Evolutionary conservation across 2,113 vertebrate species (phyloP), one percentile per base, ranked within the genome.

Genomic region (Silurus asotus): DNA sequence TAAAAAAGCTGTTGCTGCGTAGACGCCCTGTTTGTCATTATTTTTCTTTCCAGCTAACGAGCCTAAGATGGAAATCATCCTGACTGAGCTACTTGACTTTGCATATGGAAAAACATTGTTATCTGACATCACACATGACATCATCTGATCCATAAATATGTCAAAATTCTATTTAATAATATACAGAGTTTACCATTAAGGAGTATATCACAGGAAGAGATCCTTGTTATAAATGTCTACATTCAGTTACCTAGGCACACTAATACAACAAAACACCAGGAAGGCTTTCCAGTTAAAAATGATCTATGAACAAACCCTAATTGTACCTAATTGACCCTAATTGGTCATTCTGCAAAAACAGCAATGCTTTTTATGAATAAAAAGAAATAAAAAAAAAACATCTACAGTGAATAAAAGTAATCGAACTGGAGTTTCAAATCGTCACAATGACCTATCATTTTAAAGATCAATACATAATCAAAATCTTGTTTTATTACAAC

Each of bases 51-150:
- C 11, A 10, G 80, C 48, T 82, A 82, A 82, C 48, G 48, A 82
- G 59, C 61, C 53, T 65, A 65, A 82, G 1, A 82, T 82, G 61
- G 61, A 82, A 82, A 82, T 65, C 51, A 8, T 82, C 48, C 61
- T 51, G 45, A 82, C 78, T 62, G 78, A 81, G 58, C 28, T 81
- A 62, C 61, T 65, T 25, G n/a, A 82, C 61, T 82, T 82, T 82
- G 45, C 80, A 82, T 82, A 82, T 37, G 37, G 37, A 82, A 82
- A 82, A 82, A 65, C 80, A 51, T 8, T n/a, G 80, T 64, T 81
- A 64, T 59, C 5, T n/a, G 61, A 81, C 80, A 53, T 65, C 80
- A 81, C 23, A 82, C 80, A 25, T 65, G 80, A 82, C 61, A 65
- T 82, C 80, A 65, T 65, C 80, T 4, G 80, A 82, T 65, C n/a